Percentiles rank a stretch among this genome's conserved stretches.
These are phyloP conservation scores for Epinephelus fuscoguttatus DNA, from an alignment of 2,113 vertebrate genomes.

Conservation along the genomic window DNA sequence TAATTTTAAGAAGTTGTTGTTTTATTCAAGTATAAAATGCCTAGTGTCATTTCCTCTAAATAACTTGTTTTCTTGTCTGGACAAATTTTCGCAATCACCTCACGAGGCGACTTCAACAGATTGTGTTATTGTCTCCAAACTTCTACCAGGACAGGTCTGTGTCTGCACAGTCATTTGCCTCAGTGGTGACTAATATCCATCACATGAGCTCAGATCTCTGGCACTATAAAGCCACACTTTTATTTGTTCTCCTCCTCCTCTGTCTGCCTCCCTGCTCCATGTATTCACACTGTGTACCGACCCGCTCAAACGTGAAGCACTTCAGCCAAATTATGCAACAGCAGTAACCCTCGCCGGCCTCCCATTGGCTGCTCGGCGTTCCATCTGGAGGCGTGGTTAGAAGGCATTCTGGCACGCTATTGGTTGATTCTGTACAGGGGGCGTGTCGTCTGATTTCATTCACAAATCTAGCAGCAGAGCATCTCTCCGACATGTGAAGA, in stretches of 20 bases:
- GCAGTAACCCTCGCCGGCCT: neutral
- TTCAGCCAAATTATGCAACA: conserved; percentile 80
- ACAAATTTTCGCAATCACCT: neutral
- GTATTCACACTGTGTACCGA: conserved; percentile 17
- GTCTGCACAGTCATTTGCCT: neutral
- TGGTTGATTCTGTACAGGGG: conserved; percentile 48
- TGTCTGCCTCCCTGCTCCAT: conserved; percentile 29
- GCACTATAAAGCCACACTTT: neutral
- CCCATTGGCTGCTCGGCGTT: conserved; percentile 66
- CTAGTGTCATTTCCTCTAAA: neutral
- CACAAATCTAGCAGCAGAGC: conserved; percentile 78
- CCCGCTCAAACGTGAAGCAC: conserved; percentile 73
- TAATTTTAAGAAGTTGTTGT: neutral
- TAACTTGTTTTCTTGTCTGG: too few species aligned
- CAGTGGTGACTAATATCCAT: conserved; percentile 3
- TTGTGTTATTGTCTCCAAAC: neutral
- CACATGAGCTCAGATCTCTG: neutral
- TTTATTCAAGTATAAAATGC: neutral
- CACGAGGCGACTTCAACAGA: neutral
- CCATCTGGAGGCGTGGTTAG: conserved; percentile 38
- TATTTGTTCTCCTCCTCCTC: conserved; percentile 5
- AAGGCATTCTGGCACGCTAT: conserved; percentile 1
- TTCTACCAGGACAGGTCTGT: neutral
- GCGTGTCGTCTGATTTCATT: conserved; percentile 78
- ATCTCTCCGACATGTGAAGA: conserved; percentile 60